phyloP scores from a whole-genome alignment of 1,140 invertebrate genomes.

The Maconellicoccus hirsutus region DNA sequence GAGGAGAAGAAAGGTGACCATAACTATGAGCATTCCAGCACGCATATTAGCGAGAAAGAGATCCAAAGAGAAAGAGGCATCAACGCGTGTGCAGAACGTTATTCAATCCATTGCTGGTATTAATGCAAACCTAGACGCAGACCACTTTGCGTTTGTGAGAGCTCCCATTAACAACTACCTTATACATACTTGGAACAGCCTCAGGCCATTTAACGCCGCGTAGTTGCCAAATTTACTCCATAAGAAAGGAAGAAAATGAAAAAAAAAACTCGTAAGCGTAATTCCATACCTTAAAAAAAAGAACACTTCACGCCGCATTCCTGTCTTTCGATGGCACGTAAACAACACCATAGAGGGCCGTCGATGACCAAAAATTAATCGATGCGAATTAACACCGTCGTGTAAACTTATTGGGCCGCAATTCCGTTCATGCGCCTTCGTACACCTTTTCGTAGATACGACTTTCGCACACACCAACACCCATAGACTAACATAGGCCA shows the following conservation, averaged over 20 bases:
- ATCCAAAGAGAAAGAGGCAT: too few relatives aligned
- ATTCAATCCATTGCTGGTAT: constrained; percentile 15
- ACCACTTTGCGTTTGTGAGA: constrained; percentile 15
- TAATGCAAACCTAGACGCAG: constrained; percentile 15
- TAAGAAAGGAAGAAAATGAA: not conserved
- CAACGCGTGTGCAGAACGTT: constrained; percentile 12
- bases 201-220: not conserved
- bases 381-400: not conserved
- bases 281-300: not conserved
- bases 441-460: not conserved
- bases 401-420: not conserved
- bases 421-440: not conserved
- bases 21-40: constrained; percentile 12
- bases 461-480: not conserved
- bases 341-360: not conserved
- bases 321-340: not conserved
- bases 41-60: constrained; percentile 14
- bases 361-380: not conserved
- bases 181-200: constrained; percentile 11
- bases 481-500: too few relatives aligned
- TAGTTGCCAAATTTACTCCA: constrained; percentile 15
- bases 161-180: constrained; percentile 21
- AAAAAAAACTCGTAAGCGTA: not conserved
- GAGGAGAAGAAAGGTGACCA: not conserved
- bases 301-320: not conserved